Evolutionary conservation across 2,797 vertebrate species (phyloP).

Genomic region (Squalus acanthias): DNA sequence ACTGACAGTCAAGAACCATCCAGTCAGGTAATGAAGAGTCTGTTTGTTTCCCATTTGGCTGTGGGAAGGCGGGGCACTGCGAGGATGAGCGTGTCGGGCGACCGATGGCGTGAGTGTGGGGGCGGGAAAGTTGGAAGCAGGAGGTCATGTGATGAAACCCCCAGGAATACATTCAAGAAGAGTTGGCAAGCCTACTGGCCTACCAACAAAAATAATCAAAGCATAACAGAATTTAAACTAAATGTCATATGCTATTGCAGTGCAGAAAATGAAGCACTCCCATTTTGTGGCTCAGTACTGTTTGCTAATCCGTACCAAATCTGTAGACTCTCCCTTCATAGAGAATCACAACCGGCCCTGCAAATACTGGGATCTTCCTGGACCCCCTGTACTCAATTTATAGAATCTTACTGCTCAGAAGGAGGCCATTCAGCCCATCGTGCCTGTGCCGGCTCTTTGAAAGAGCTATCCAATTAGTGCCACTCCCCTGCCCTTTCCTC

Average conservation of each 20-base stretch:
- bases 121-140: background rate
- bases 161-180: background rate
- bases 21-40: background rate
- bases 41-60: no score
- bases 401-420: no score
- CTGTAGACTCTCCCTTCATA: background rate
- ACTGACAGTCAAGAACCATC: background rate
- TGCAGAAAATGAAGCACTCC: background rate
- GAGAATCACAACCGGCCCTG: no score
- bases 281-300: background rate
- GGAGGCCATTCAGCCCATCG: no score
- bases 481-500: no score
- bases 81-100: no score
- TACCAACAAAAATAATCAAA: background rate
- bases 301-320: background rate
- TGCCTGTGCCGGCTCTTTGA: no score
- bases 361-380: no score
- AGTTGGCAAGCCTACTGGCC: background rate
- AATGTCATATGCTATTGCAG: background rate
- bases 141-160: background rate
- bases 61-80: no score
- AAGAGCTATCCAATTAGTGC: no score
- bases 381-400: no score
- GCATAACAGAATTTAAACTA: background rate
- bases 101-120: background rate